Evolutionary conservation across 2,888 invertebrate species (phyloP), one percentile per base, ranked within the genome.

Genomic region (Cecidostiba fungosa): DNA sequence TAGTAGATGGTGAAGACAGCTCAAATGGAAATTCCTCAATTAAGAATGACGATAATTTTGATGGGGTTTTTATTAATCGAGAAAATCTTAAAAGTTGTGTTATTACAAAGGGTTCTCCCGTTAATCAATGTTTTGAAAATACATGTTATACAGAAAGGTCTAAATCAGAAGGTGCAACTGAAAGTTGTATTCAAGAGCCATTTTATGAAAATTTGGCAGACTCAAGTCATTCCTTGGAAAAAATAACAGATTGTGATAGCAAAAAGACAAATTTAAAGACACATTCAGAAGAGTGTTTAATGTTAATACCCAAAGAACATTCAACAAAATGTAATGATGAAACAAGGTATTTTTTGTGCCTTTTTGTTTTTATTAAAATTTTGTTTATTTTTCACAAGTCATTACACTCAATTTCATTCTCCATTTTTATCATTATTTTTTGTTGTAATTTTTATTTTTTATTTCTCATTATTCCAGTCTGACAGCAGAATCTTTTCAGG

Each of bases 1-100:
- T 92, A 79, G 89, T 90, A 26, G 93, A 93, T 50, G 91, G 88
- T 3, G 91, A 91, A 14, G 93, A 92, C 5, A 91, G 89, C 88
- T 89, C 88, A 3, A 91, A 90, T 70, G 90, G 89, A 16, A 90
- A 89, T 77, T 86, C 88, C 43, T 83, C 86, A 43, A 80, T 74
- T 3, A 87, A 87, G 50, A 87, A 79, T 73, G 86, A 86, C 1
- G 86, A 87, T 66, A 76, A 62, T 72, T 50, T 26, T 54, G 87
- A 87, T 79, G 54, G 77, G 12, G 85, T 81, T 73, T 77, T 80
- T 74, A n/a, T 73, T 59, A 84, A 73, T 78, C 81, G 78, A 74
- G 81, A 87, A 79, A 83, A 85, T 70, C 19, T 69, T 43, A 82
- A 76, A 62, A 73, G 29, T 73, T 23, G 32, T 62, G 84, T 73